Evolutionary conservation across 2,113 vertebrate species (phyloP).

Genomic region (zebrafish (Danio rerio)): DNA sequence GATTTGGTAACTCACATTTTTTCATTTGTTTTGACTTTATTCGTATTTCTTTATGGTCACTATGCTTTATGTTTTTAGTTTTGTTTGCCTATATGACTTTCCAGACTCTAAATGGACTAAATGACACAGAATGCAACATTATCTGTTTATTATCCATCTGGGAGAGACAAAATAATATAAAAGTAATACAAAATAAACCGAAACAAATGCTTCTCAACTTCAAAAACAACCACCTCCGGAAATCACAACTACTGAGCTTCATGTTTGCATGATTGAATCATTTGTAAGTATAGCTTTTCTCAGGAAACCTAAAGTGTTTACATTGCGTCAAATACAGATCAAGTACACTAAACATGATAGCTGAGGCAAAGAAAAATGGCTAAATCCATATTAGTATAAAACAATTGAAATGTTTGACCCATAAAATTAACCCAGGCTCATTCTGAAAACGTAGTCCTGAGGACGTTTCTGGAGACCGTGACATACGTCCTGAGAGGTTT

Average conservation of each 20-base stretch:
- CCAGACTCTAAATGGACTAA: neutral
- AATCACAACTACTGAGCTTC: neutral
- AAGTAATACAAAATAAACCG: slow-evolving; percentile 74
- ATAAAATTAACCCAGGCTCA: no score
- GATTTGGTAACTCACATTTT: no score
- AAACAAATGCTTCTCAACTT: slow-evolving; percentile 43
- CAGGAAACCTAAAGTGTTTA: neutral
- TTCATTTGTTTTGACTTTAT: no score
- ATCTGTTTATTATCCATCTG: slow-evolving; percentile 76
- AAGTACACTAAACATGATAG: neutral
- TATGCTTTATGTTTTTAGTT: no score
- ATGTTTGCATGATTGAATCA: slow-evolving; percentile 7
- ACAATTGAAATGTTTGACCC: slow-evolving; percentile 17
- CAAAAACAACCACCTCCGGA: slow-evolving; percentile 23
- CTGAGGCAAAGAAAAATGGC: neutral
- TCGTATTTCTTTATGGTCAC: no score
- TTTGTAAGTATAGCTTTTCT: slow-evolving; percentile 17
- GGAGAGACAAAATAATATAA: slow-evolving; percentile 74
- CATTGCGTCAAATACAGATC: neutral
- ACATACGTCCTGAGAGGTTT: no score
- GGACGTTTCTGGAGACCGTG: no score
- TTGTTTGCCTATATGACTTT: no score
- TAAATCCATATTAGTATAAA: slow-evolving; percentile 37
- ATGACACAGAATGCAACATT: slow-evolving; percentile 66
- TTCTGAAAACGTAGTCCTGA: no score